A percentile compares a stretch with the other conserved stretches of the same genome.
phyloP scores from a whole-genome alignment of 2,888 invertebrate species.

The Trichogramma dendrolimi region DNA sequence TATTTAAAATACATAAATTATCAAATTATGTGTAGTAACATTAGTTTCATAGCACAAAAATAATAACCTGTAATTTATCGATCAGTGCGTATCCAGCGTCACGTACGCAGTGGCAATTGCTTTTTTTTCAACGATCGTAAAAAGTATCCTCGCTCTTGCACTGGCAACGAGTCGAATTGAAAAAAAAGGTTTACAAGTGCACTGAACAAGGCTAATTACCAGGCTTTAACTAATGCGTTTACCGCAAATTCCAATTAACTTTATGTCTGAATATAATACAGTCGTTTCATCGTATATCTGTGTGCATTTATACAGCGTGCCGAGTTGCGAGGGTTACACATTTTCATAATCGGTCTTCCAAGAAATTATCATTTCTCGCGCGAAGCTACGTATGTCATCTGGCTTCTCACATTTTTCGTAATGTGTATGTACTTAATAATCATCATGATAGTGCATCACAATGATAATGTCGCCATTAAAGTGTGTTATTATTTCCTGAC shows the following conservation, averaged over 20 bases:
- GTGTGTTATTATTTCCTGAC: too few relatives aligned
- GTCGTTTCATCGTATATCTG: background rate
- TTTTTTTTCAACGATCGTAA: conserved; percentile 7
- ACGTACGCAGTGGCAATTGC: background rate
- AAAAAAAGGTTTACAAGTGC: conserved; percentile 7
- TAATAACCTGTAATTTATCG: conserved; percentile 20
- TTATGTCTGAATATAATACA: background rate
- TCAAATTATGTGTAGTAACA: conserved; percentile 10
- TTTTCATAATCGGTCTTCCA: too few relatives aligned
- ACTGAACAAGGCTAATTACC: conserved; percentile 20
- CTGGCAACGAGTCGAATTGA: background rate
- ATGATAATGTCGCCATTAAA: too few relatives aligned
- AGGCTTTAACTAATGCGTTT: conserved; percentile 24
- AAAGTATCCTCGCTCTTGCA: background rate
- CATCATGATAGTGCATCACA: too few relatives aligned
- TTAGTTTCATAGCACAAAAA: conserved; percentile 2
- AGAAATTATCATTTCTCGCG: too few relatives aligned
- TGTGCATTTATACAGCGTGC: background rate
- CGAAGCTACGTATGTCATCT: too few relatives aligned
- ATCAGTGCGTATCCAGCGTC: background rate
- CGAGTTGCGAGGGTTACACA: too few relatives aligned
- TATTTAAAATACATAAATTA: background rate
- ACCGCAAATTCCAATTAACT: conserved; percentile 28
- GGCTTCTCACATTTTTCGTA: too few relatives aligned
- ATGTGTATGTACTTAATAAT: too few relatives aligned